phyloP scores from a whole-genome alignment of 2,888 invertebrate species.

The Epiperipatus broadwayi region DNA sequence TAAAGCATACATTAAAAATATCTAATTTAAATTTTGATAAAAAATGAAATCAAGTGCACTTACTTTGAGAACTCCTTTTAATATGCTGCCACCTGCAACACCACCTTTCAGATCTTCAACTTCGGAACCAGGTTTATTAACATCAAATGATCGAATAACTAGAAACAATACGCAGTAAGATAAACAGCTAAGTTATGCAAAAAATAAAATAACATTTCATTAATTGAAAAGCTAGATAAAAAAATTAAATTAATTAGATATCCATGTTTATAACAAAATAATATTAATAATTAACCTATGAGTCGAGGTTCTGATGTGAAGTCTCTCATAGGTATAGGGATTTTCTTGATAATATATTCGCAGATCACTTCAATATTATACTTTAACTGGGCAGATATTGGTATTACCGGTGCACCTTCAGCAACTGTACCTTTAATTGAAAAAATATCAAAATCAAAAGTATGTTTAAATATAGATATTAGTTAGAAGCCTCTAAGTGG shows the following conservation, averaged over 20 bases:
- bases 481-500: neutral
- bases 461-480: neutral
- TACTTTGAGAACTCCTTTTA: constrained; percentile 74
- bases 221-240: too few species aligned
- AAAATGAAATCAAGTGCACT: constrained; percentile 7
- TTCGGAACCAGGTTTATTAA: constrained; percentile 98
- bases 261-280: neutral
- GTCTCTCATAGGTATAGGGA: constrained; percentile 84
- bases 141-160: constrained; percentile 71
- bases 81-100: constrained; percentile 93
- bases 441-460: constrained; percentile 7
- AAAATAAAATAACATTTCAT: neutral
- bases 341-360: constrained; percentile 95
- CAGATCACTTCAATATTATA: constrained; percentile 98
- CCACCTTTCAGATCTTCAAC: constrained; percentile 94
- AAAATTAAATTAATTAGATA: neutral
- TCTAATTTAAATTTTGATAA: neutral
- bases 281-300: constrained; percentile 34
- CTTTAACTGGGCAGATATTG: constrained; percentile 95
- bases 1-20: neutral
- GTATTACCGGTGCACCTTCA: constrained; percentile 92
- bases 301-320: constrained; percentile 84
- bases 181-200: neutral
- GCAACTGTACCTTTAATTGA: constrained; percentile 61
- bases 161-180: constrained; percentile 9